phyloP scores from a whole-genome alignment of 1,140 invertebrate species.

The Pararge aegeria region DNA sequence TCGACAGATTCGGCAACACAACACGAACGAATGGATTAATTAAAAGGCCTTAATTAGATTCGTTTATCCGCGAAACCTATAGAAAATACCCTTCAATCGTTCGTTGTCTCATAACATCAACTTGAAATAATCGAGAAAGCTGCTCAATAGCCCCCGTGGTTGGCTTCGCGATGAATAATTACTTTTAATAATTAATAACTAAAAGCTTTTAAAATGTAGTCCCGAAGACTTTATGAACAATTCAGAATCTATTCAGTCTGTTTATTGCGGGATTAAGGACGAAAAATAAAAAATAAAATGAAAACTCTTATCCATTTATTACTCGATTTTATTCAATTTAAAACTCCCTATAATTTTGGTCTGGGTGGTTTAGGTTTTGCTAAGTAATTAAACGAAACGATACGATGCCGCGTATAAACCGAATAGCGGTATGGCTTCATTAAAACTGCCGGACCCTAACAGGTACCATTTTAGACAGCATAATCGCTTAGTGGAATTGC shows the following conservation, averaged over 20 bases:
- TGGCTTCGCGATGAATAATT: constrained; percentile 8
- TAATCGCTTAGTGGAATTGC: too few relatives aligned
- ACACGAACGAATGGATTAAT: constrained; percentile 67
- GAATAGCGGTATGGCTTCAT: too few relatives aligned
- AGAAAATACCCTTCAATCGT: constrained; percentile 56
- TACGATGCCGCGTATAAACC: too few relatives aligned
- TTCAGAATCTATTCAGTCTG: constrained; percentile 1
- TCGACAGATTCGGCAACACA: constrained; percentile 67
- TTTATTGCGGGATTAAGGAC: constrained; percentile 1
- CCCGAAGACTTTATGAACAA: neutral
- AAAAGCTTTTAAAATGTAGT: constrained; percentile 11
- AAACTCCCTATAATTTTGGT: neutral
- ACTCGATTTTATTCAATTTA: neutral
- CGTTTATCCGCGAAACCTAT: constrained; percentile 65
- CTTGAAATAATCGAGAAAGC: constrained; percentile 19
- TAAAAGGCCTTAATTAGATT: constrained; percentile 75
- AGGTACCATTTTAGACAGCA: too few relatives aligned
- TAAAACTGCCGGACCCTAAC: too few relatives aligned
- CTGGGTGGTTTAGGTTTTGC: too few relatives aligned
- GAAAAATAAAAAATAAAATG: neutral
- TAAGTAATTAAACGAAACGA: too few relatives aligned
- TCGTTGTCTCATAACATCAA: constrained; percentile 52
- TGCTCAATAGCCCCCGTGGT: constrained; percentile 6
- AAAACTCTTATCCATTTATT: neutral
- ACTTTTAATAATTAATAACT: constrained; percentile 12